Percentiles rank a stretch among this genome's conserved stretches.
Evolutionary conservation across 2,113 vertebrate genomes (phyloP).

Genomic region (Oryzias curvinotus): DNA sequence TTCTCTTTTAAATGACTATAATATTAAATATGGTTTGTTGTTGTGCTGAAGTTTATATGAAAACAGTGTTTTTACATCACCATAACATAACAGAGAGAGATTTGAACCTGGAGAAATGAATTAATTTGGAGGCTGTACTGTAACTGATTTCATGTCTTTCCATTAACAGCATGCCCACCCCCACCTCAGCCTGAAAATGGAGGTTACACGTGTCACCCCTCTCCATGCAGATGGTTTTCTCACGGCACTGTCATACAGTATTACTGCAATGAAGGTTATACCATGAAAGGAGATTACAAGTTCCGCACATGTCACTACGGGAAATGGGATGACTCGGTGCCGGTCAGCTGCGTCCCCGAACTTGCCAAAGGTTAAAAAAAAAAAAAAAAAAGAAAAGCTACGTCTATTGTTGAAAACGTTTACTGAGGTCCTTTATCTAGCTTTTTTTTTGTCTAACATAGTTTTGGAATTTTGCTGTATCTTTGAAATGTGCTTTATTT

Average conservation of each 20-base stretch:
- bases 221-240: constrained; percentile 84
- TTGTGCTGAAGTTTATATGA: too few relatives aligned
- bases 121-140: neutral
- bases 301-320: constrained; percentile 91
- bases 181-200: constrained; percentile 91
- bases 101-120: neutral
- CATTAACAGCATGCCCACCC: constrained; percentile 83
- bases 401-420: neutral
- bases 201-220: constrained; percentile 89
- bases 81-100: too few relatives aligned
- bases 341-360: constrained; percentile 87
- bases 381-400: neutral
- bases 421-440: neutral
- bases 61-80: too few relatives aligned
- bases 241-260: constrained; percentile 90
- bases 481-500: too few relatives aligned
- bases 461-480: too few relatives aligned
- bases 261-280: constrained; percentile 88
- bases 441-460: neutral
- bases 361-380: constrained; percentile 65
- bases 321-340: constrained; percentile 89
- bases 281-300: constrained; percentile 91
- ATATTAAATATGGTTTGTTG: too few relatives aligned
- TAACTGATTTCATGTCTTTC: neutral
- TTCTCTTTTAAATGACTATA: too few relatives aligned